Evolutionary conservation across 2,113 vertebrate genomes (phyloP), one percentile per base, ranked within the genome.

Genomic region (Setophaga coronata): DNA sequence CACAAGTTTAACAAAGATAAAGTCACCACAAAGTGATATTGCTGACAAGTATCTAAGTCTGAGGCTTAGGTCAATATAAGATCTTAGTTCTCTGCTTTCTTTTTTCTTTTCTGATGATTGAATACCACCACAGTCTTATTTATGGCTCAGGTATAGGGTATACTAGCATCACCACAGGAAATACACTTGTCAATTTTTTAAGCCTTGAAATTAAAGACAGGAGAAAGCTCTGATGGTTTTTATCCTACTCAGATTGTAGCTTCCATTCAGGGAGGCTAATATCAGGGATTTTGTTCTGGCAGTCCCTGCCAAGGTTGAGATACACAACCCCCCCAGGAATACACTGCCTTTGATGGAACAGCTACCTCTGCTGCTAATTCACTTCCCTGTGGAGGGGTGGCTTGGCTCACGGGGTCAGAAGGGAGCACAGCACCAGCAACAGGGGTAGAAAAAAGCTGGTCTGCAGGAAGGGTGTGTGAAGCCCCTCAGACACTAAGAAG

Each of bases 161-260:
- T 66, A 33, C 31, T 31, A 21, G 72, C 92, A 82, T 69, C 92
- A 90, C 90, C 2, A 0, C 93, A 95, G 80, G 90, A 95, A 94
- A 96, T 51, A 78, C 60, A 71, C 79, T 94, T 96, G 76, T 88
- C 93, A 95, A 77, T 91, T 94, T 96, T 94, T 93, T 82, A 92
- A 93, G 76, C 80, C 92, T 95, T 94, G 92, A 96, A 96, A 95
- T 95, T 96, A 95, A 91, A 95, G 88, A 94, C 65, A 69, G 80
- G 86, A 92, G 86, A 90, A 92, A 90, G 76, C 82, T 83, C 82
- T 90, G 85, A 73, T 90, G 61, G 67, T n/a, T 93, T 95, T 96
- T 95, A 89, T 94, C 90, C 87, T 89, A 1, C 67, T 90, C 64
- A 10, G 88, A 92, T 77, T 93, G 54, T 85, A 94, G 73, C 57